A percentile compares a stretch with the other conserved stretches of the same genome.
These are phyloP conservation scores for Julus scanicus DNA, from an alignment of 2,888 invertebrate genomes.

Conservation along the genomic window DNA sequence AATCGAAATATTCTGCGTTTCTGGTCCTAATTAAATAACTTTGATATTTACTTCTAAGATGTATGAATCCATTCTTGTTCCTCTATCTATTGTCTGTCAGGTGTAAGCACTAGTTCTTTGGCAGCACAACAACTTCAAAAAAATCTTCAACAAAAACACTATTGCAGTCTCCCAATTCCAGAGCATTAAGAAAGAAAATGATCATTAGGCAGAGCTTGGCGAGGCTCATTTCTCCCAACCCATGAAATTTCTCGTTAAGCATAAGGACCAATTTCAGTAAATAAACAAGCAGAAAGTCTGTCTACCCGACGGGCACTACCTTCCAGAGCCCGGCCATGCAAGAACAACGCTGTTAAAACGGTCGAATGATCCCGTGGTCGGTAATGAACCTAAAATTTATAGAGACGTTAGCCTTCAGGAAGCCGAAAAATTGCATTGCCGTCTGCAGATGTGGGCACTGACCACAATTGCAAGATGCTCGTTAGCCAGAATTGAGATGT, in stretches of 20 bases:
- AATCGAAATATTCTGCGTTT: too few relatives aligned
- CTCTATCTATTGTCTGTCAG: too few relatives aligned
- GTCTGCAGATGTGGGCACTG: slow-evolving; percentile 3
- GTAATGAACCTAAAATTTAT: slow-evolving; percentile 39
- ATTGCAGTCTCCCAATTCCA: neutral
- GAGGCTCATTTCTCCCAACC: neutral
- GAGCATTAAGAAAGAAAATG: neutral
- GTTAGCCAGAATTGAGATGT: slow-evolving; percentile 39
- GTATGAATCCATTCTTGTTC: too few relatives aligned
- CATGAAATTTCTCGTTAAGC: slow-evolving; percentile 43
- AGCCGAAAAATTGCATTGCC: slow-evolving; percentile 30
- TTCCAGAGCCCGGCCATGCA: slow-evolving; percentile 20
- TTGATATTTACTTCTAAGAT: too few relatives aligned
- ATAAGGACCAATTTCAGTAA: slow-evolving; percentile 22
- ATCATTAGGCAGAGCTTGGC: slow-evolving; percentile 18
- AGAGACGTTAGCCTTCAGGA: slow-evolving; percentile 41
- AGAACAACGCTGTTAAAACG: slow-evolving; percentile 30
- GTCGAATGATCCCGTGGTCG: slow-evolving; percentile 45
- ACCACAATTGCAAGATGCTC: slow-evolving; percentile 43
- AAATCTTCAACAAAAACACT: neutral
- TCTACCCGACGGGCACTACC: neutral
- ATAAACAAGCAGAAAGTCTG: neutral
- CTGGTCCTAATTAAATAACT: too few relatives aligned
- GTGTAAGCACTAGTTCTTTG: neutral
- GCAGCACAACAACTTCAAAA: neutral